Percentiles rank a stretch among this genome's conserved stretches.
Evolutionary conservation across 2,797 vertebrate species (phyloP).

Genomic region (Myotis pilosus): DNA sequence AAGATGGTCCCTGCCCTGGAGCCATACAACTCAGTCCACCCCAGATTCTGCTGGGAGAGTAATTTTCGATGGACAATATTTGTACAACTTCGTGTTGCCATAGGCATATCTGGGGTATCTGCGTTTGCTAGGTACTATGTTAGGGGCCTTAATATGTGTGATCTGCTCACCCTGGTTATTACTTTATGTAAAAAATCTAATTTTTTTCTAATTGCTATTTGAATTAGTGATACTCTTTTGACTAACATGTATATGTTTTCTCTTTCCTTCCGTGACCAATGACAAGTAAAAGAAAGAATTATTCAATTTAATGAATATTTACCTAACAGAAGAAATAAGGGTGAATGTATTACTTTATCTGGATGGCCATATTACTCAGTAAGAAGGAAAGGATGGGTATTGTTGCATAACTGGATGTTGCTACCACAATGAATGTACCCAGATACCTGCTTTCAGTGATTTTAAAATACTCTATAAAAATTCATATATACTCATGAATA

Average conservation of each 20-base stretch:
- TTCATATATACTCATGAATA: not conserved
- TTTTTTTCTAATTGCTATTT: constrained; percentile 16
- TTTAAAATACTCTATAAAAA: not conserved
- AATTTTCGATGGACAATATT: not conserved
- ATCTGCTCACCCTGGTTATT: not conserved
- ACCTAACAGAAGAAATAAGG: constrained; percentile 6
- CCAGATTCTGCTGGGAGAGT: not conserved
- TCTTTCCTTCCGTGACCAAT: not conserved
- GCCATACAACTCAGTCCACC: not conserved
- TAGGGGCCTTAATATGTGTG: not conserved
- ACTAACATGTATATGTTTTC: not conserved
- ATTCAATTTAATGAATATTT: not conserved
- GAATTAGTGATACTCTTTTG: not conserved
- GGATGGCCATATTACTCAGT: not conserved
- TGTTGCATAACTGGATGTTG: not conserved
- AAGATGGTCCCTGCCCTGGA: not conserved
- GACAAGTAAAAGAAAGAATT: not conserved
- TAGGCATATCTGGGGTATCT: not conserved
- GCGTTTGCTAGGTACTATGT: not conserved
- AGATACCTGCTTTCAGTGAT: not conserved
- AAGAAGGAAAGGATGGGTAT: not conserved
- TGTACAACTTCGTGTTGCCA: not conserved
- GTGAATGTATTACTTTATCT: not conserved
- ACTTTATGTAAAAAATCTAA: not conserved
- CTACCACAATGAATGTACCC: not conserved